phyloP scores from a whole-genome alignment of 2,888 invertebrate species.

The Subacronicta megacephala region DNA sequence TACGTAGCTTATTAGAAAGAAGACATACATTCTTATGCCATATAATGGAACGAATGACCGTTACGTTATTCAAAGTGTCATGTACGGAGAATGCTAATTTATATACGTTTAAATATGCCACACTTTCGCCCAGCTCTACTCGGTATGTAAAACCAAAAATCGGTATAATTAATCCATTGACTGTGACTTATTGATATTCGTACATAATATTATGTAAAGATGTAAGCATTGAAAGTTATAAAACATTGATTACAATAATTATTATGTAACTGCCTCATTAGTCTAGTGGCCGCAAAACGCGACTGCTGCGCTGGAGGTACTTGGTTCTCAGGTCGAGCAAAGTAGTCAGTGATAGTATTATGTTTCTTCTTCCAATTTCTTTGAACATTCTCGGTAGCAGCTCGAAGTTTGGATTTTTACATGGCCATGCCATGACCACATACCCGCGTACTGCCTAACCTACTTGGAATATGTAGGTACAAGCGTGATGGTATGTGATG shows the following conservation, averaged over 20 bases:
- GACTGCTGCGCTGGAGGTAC: no score
- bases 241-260: slow-evolving; percentile 19
- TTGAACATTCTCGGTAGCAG: no score
- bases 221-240: slow-evolving; percentile 42
- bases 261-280: slow-evolving; percentile 40
- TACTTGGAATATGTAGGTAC: no score
- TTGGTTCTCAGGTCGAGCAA: no score
- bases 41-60: slow-evolving; percentile 61
- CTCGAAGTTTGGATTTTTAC: no score
- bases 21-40: slow-evolving; percentile 48
- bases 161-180: slow-evolving; percentile 24
- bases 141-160: slow-evolving; percentile 29
- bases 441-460: no score
- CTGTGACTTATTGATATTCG: slow-evolving; percentile 20
- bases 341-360: no score
- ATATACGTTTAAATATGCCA: slow-evolving; percentile 56
- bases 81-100: slow-evolving; percentile 65
- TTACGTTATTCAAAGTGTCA: slow-evolving; percentile 61
- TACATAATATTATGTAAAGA: neutral
- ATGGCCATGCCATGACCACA: no score
- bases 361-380: no score
- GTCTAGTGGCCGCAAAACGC: no score
- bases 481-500: no score
- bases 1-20: slow-evolving; percentile 43
- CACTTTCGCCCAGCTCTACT: slow-evolving; percentile 55